These are phyloP conservation scores for Chaetops frenatus DNA, from an alignment of 2,113 vertebrate species.

Conservation along the genomic window DNA sequence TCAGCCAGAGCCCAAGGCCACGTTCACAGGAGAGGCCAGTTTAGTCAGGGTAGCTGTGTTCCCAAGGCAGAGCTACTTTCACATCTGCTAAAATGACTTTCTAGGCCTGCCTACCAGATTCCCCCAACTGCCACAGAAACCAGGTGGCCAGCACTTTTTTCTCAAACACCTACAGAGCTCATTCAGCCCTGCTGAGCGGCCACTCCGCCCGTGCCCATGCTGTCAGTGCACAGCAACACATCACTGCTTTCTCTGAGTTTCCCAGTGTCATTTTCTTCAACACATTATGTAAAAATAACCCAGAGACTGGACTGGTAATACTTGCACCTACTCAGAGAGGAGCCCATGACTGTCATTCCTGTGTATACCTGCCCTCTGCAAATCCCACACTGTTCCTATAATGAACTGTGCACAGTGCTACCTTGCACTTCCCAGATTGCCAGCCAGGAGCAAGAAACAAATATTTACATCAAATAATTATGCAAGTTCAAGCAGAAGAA, in stretches of 20 bases:
- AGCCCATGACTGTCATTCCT: not conserved
- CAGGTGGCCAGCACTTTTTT: not conserved
- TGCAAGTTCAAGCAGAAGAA: not conserved
- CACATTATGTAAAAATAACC: not conserved
- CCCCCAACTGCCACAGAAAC: not conserved
- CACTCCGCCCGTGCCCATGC: accelerated
- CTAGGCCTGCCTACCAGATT: not conserved
- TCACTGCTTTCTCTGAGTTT: not conserved
- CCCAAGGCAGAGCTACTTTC: not conserved
- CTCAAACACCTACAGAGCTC: not conserved
- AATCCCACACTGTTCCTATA: not conserved
- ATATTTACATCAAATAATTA: not conserved
- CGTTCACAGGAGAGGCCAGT: not conserved
- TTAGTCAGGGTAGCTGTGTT: not conserved
- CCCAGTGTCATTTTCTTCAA: not conserved
- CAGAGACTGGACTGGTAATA: not conserved
- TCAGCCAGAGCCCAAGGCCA: not conserved
- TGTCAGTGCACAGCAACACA: not conserved
- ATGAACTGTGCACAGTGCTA: not conserved
- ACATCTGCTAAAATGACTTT: not conserved
- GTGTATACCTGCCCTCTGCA: not conserved
- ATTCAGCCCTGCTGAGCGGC: not conserved
- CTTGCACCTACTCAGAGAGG: not conserved
- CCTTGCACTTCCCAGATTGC: not conserved
- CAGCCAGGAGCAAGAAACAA: not conserved